Base-by-base conservation (phyloP, 2,797 vertebrate genomes). In the Cirrhinus mrigala region DNA sequence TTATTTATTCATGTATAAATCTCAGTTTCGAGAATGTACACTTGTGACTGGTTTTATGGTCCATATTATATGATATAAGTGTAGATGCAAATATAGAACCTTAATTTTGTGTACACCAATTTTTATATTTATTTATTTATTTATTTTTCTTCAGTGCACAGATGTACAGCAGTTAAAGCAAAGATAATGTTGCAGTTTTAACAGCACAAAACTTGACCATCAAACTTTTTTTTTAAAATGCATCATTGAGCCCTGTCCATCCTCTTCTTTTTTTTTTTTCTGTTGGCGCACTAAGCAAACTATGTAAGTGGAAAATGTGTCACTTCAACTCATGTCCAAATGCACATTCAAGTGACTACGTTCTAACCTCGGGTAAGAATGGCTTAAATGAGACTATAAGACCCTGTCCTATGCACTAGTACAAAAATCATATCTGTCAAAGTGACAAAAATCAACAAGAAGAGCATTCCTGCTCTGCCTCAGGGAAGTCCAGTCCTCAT, bases 381-480 rank as follows among this genome's bases (percentile, higher is more conserved):
- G 91, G 90, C 89, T 95, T 90, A 94, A 93, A 96, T 93, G 91
- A 95, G 93, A 90, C 93, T 91, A 92, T 93, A 76, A 83, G 81
- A 82, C 85, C 68, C 83, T 92, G 92, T 94, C 89, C 91, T 93
- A 89, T 92, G 87, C 92, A 93, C 84, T 83, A 92, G 92, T 90
- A 88, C 86, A 89, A 90, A 94, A 94, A 94, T 92, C 92, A 90
- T 93, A 92, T 93, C 93, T 94, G 94, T 95, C 95, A 95, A 92
- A 94, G 91, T 89, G 91, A 87, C 92, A 92, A 91, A 92, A 92
- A 94, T 95, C 93, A 95, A 93, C 94, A 93, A 94, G 92, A 92
- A 92, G 92, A 94, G 93, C 92, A 75, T 90, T 93, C 24, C 81
- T 92, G 92, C 83, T 92, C 85, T 58, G 93, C 95, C 94, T 92